Evolutionary conservation across 1,140 invertebrate genomes (phyloP).

Genomic region (Atta texana): DNA sequence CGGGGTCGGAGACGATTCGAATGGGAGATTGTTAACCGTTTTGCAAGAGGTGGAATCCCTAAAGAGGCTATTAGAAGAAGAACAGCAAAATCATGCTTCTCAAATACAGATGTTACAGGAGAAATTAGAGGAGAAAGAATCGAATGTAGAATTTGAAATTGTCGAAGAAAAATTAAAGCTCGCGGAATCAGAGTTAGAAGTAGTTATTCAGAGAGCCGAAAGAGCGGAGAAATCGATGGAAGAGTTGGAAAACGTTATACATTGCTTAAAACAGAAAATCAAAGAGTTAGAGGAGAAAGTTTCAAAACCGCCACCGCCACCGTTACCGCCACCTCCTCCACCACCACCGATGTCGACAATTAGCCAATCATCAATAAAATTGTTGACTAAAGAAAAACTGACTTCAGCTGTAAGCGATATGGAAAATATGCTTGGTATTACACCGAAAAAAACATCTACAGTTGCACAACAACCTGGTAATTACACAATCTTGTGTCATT

Average conservation of each 20-base stretch:
- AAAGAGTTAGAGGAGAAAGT: conserved; percentile 82
- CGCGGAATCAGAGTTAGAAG: conserved; percentile 89
- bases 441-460: conserved; percentile 79
- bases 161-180: conserved; percentile 90
- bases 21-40: conserved; percentile 86
- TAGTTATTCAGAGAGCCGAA: conserved; percentile 88
- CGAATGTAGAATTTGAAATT: conserved; percentile 89
- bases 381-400: conserved; percentile 78
- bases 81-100: conserved; percentile 86
- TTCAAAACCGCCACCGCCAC: conserved; percentile 83
- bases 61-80: conserved; percentile 88
- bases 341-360: conserved; percentile 77
- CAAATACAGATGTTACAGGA: conserved; percentile 88
- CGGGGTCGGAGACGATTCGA: conserved; percentile 86
- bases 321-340: conserved; percentile 84
- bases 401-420: conserved; percentile 86
- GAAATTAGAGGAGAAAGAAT: conserved; percentile 89
- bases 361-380: conserved; percentile 78
- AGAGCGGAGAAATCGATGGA: conserved; percentile 86
- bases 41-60: conserved; percentile 89
- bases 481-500: conserved; percentile 6
- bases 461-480: conserved; percentile 83
- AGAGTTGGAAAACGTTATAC: conserved; percentile 77
- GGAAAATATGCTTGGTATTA: conserved; percentile 88
- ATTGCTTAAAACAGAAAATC: conserved; percentile 81